Conservation (phyloP, 2,888 invertebrate genomes). For the Leucoma salicis region DNA sequence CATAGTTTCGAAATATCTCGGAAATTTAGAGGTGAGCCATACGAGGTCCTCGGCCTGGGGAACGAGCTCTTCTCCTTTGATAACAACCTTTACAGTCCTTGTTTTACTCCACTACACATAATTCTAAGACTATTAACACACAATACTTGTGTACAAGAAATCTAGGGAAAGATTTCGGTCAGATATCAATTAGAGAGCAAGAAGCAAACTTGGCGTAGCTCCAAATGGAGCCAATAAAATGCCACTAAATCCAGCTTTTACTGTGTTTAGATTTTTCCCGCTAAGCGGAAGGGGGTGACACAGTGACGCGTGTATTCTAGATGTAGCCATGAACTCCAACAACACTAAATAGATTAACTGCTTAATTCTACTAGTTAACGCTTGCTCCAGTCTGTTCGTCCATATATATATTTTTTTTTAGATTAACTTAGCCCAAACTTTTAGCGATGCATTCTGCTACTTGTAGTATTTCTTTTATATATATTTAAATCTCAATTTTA, state of each 20-base stretch:
- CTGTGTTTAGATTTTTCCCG: slow-evolving; percentile 71
- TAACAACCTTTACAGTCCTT: too few species aligned
- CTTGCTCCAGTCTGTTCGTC: slow-evolving; percentile 15
- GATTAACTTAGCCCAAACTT: slow-evolving; percentile 16
- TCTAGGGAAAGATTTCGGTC: slow-evolving; percentile 55
- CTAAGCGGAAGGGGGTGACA: slow-evolving; percentile 34
- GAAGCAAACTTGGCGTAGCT: slow-evolving; percentile 56
- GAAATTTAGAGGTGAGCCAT: too few species aligned
- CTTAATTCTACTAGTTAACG: slow-evolving; percentile 35
- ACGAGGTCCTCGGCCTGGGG: too few species aligned
- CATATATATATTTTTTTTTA: slow-evolving; percentile 14
- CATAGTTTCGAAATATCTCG: too few species aligned
- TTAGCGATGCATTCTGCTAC: slow-evolving; percentile 12
- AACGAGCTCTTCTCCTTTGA: too few species aligned
- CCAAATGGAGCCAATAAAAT: slow-evolving; percentile 73
- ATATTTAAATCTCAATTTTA: too few species aligned
- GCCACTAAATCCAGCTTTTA: slow-evolving; percentile 66
- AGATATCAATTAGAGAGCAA: slow-evolving; percentile 75
- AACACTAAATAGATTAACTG: slow-evolving; percentile 31
- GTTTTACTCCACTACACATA: too few species aligned
- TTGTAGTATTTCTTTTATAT: too few species aligned
- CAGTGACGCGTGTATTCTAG: slow-evolving; percentile 52
- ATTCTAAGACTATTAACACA: slow-evolving; percentile 10
- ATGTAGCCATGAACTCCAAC: slow-evolving; percentile 44
- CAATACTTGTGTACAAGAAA: slow-evolving; percentile 38